A percentile compares a stretch with the other conserved stretches of the same genome.
phyloP scores from a whole-genome alignment of 1,140 invertebrate species.

The Drosophila pectinifera region DNA sequence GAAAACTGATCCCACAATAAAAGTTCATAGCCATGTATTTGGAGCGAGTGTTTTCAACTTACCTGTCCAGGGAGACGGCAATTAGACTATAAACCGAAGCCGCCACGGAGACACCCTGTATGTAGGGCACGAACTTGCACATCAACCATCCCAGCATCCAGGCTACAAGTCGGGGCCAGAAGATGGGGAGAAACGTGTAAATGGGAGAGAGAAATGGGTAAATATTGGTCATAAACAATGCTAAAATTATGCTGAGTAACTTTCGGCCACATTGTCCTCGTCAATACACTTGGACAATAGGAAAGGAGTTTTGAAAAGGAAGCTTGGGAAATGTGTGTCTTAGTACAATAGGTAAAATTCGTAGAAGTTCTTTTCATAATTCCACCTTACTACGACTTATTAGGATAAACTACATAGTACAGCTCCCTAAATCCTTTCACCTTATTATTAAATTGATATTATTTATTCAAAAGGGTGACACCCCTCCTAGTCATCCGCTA shows the following conservation, averaged over 20 bases:
- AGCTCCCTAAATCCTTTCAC: too few species aligned
- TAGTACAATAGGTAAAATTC: too few species aligned
- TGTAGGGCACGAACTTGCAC: conserved; percentile 97
- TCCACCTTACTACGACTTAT: too few species aligned
- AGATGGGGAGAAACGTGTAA: conserved; percentile 38
- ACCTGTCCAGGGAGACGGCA: conserved; percentile 97
- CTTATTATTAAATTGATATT: too few species aligned
- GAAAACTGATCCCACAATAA: conserved; percentile 67
- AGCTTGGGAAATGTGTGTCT: not conserved
- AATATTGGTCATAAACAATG: conserved; percentile 65
- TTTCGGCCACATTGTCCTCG: conserved; percentile 60
- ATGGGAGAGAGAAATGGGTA: conserved; percentile 30
- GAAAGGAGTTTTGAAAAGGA: not conserved
- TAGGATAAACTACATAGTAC: too few species aligned
- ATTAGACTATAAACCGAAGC: conserved; percentile 97
- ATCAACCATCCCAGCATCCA: conserved; percentile 97
- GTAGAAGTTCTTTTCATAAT: not conserved
- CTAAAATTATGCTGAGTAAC: conserved; percentile 79
- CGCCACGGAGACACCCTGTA: conserved; percentile 97
- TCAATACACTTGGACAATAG: conserved; percentile 3
- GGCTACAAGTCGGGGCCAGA: conserved; percentile 86
- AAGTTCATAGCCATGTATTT: conserved; percentile 70
- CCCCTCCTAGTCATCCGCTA: too few species aligned
- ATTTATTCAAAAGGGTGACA: too few species aligned
- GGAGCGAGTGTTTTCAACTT: conserved; percentile 80